Conservation (phyloP, 2,888 invertebrate species). For the Monochamus alternatus region DNA sequence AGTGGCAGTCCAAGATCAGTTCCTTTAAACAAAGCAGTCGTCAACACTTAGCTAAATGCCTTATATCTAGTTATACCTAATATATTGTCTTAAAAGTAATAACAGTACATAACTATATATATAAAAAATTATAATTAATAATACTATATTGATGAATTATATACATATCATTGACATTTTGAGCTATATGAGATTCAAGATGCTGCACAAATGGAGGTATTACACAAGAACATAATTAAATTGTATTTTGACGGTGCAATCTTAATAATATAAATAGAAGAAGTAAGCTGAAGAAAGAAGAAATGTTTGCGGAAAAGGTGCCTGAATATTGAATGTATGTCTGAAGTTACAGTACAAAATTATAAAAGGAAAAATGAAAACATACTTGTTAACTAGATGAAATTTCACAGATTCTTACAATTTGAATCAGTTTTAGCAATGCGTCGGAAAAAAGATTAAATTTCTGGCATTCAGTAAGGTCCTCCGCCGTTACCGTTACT, state of each 20-base stretch:
- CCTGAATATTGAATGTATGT: too few relatives aligned
- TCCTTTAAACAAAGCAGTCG: slow-evolving; percentile 54
- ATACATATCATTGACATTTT: slow-evolving; percentile 31
- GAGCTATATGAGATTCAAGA: slow-evolving; percentile 17
- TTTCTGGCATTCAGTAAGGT: slow-evolving; percentile 55
- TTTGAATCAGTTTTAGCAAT: slow-evolving; percentile 39
- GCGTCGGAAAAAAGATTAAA: slow-evolving; percentile 47
- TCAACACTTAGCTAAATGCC: slow-evolving; percentile 45
- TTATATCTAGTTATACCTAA: slow-evolving; percentile 25
- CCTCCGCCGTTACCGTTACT: slow-evolving; percentile 54
- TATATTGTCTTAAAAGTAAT: not conserved
- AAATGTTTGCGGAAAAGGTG: not conserved
- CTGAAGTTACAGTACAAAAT: too few relatives aligned
- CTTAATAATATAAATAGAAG: not conserved
- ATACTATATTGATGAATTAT: slow-evolving; percentile 23
- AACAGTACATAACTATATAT: slow-evolving; percentile 16
- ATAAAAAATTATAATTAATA: slow-evolving; percentile 20
- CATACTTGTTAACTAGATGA: not conserved
- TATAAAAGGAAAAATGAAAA: not conserved
- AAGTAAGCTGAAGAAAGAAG: not conserved
- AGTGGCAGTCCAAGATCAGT: slow-evolving; percentile 42
- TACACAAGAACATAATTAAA: not conserved
- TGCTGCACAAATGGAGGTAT: not conserved
- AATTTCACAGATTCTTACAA: slow-evolving; percentile 33
- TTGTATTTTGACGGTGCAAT: slow-evolving; percentile 23